phyloP scores from a whole-genome alignment of 2,888 invertebrate species.

The Ceramica pisi region DNA sequence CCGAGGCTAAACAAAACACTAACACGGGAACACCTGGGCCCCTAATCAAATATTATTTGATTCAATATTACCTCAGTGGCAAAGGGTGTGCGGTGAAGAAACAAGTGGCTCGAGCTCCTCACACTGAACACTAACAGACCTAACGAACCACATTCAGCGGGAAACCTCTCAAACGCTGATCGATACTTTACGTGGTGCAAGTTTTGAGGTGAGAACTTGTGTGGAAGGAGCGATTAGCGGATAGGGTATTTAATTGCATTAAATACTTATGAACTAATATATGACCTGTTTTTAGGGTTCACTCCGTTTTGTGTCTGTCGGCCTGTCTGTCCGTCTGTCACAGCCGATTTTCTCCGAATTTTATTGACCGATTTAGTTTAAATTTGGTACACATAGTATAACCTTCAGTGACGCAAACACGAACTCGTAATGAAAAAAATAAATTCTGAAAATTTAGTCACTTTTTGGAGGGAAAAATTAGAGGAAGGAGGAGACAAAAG shows the following conservation, averaged over 20 bases:
- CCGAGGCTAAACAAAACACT: conserved; percentile 74
- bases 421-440: too few relatives aligned
- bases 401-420: too few relatives aligned
- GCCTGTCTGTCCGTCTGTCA: too few relatives aligned
- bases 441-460: too few relatives aligned
- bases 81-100: conserved; percentile 69
- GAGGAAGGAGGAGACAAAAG: too few relatives aligned
- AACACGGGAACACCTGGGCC: conserved; percentile 73
- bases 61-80: conserved; percentile 80
- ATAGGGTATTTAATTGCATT: not conserved
- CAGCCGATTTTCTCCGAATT: too few relatives aligned
- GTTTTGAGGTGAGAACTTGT: conserved; percentile 51
- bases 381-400: too few relatives aligned
- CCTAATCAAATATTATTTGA: conserved; percentile 85
- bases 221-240: conserved; percentile 43
- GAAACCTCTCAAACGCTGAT: conserved; percentile 85
- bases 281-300: too few relatives aligned
- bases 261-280: not conserved
- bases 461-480: too few relatives aligned
- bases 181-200: conserved; percentile 78
- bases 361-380: too few relatives aligned
- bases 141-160: conserved; percentile 86
- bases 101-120: conserved; percentile 77
- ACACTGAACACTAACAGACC: conserved; percentile 76
- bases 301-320: too few relatives aligned